Percentiles rank a stretch among this genome's conserved stretches.
These are phyloP conservation scores for Heliconius sara DNA, from an alignment of 2,888 invertebrate genomes.

Conservation along the genomic window DNA sequence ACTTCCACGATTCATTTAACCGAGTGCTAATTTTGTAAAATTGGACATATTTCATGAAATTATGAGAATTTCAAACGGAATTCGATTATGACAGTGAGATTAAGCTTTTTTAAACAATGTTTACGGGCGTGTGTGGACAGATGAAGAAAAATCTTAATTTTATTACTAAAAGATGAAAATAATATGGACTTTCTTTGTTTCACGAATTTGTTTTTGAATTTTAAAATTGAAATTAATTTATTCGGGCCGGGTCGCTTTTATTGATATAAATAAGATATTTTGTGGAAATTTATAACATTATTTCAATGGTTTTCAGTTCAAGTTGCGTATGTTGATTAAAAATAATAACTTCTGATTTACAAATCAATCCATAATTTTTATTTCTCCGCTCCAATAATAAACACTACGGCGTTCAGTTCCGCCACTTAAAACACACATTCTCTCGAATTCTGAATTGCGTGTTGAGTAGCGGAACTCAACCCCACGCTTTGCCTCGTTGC, in stretches of 20 bases:
- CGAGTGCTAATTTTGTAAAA: constrained; percentile 61
- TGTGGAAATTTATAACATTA: constrained; percentile 18
- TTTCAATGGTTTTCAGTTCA: not conserved
- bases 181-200: constrained; percentile 14
- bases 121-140: constrained; percentile 49
- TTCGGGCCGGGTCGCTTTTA: not conserved
- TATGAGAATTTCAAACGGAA: constrained; percentile 39
- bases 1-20: constrained; percentile 51
- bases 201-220: constrained; percentile 34
- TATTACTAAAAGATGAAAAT: constrained; percentile 13
- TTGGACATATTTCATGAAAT: constrained; percentile 54
- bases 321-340: not conserved
- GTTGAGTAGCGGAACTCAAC: too few relatives aligned
- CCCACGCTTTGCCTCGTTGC: too few relatives aligned
- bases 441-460: too few relatives aligned
- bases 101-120: constrained; percentile 50
- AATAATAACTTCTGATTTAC: not conserved
- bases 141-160: constrained; percentile 38
- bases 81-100: constrained; percentile 53
- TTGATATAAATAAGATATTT: constrained; percentile 11
- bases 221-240: constrained; percentile 12
- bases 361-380: too few relatives aligned
- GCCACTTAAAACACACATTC: too few relatives aligned
- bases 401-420: too few relatives aligned
- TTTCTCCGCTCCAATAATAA: too few relatives aligned